Evolutionary conservation across 2,888 invertebrate species (phyloP), one percentile per base, ranked within the genome.

Genomic region (Epinotia brunnichana): DNA sequence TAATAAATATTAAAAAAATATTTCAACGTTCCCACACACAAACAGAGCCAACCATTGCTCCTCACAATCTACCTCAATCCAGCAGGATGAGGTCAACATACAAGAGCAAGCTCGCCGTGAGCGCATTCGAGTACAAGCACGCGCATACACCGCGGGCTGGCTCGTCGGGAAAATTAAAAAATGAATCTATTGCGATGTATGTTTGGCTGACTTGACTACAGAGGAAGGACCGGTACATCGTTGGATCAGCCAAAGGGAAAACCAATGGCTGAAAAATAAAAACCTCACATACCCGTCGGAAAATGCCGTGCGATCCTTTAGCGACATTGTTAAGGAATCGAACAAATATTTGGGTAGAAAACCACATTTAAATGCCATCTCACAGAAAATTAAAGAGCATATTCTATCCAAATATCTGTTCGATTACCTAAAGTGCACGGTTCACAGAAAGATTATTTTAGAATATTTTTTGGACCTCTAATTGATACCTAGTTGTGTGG

Each of bases 1-100:
- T 72, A 44, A 3, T 72, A 15, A 73, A 76, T 63, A 19, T 73
- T 13, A 48, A 71, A 67, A 48, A 67, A 24, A 13, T 61, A 56
- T 68, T 73, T 63, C 48, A 67, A 4, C 19, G 35, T 3, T 21
- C 39, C 9, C 11, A 41, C 15, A 39, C 39, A 13, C 13, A 39
- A 13, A 9, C 19, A 19, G 67, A 24, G 2, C 24, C 24, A 2
- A 17, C 1, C n/a, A 19, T 41, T 41, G 11, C 67, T 44, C 7
- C 24, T n/a, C 10, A 66, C 7, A 24, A 11, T 29, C 56, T 7
- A 51, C 72, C 5, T n/a, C 17, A 2, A 39, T 10, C 10, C 10
- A 39, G 9, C 7, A 9, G n/a, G 21, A 39, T 41, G 7, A 24
- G 1, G n/a, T 29, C 7, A 29, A 9, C 5, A 29, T 57, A 17